These are phyloP conservation scores for Plecturocebus donacophilus DNA, from an alignment of 2,113 vertebrate species.

Conservation along the genomic window DNA sequence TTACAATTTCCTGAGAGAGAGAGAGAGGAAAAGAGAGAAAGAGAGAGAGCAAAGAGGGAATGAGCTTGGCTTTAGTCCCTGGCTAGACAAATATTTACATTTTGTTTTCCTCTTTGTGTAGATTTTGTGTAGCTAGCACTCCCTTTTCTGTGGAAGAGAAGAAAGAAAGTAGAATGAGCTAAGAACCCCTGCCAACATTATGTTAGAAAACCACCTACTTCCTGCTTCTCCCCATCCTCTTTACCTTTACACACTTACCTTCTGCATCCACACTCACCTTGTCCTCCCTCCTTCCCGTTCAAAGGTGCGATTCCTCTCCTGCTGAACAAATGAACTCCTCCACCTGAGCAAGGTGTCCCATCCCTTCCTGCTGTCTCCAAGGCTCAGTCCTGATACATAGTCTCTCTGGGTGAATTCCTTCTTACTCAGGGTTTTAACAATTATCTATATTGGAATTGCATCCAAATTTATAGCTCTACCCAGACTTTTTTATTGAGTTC, in stretches of 20 bases:
- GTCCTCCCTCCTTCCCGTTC: background rate
- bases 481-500: background rate
- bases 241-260: background rate
- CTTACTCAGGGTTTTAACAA: background rate
- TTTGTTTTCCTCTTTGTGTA: background rate
- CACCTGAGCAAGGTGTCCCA: background rate
- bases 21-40: background rate
- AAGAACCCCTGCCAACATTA: background rate
- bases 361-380: background rate
- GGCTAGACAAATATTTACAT: background rate
- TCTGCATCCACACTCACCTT: background rate
- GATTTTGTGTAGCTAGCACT: constrained; percentile 15
- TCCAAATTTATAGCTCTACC: background rate
- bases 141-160: background rate
- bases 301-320: background rate
- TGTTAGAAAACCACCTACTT: background rate
- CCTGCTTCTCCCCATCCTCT: background rate
- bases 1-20: background rate
- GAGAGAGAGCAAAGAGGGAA: background rate
- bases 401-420: background rate
- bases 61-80: background rate
- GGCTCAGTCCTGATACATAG: background rate
- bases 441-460: background rate
- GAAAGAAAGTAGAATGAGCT: background rate
- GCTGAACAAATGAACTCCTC: too few relatives aligned